These are phyloP conservation scores for Psammodynastes pulverulentus DNA, from an alignment of 2,113 vertebrate genomes.

Conservation along the genomic window DNA sequence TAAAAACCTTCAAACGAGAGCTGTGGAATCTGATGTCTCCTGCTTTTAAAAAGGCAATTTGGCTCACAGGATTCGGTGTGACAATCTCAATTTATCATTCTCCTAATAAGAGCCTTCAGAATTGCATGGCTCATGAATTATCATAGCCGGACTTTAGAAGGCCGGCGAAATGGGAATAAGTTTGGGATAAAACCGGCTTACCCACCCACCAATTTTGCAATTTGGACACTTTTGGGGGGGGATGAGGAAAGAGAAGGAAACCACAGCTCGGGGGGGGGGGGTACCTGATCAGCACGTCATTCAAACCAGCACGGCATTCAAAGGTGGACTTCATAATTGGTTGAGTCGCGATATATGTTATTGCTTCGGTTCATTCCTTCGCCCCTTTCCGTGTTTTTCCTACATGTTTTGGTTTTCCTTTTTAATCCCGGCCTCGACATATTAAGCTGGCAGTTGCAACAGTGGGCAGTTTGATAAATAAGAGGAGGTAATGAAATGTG, in stretches of 20 bases:
- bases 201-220: background rate
- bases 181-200: no score
- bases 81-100: conserved; percentile 6
- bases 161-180: background rate
- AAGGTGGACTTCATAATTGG: background rate
- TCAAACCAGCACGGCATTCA: background rate
- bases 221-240: background rate
- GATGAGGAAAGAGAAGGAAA: background rate
- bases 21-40: conserved; percentile 10
- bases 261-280: no score
- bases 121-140: conserved; percentile 11
- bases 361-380: background rate
- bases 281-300: no score
- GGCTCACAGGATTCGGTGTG: background rate
- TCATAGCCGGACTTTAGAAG: background rate
- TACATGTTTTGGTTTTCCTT: background rate
- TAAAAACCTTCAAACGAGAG: background rate
- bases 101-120: background rate
- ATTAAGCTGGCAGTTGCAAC: fast-evolving
- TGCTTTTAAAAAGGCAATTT: conserved; percentile 10
- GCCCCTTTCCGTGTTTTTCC: background rate
- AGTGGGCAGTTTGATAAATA: background rate
- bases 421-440: background rate
- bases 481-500: background rate
- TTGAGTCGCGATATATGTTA: background rate